phyloP scores from a whole-genome alignment of 2,797 vertebrate species.

The Corythornis leucogaster region DNA sequence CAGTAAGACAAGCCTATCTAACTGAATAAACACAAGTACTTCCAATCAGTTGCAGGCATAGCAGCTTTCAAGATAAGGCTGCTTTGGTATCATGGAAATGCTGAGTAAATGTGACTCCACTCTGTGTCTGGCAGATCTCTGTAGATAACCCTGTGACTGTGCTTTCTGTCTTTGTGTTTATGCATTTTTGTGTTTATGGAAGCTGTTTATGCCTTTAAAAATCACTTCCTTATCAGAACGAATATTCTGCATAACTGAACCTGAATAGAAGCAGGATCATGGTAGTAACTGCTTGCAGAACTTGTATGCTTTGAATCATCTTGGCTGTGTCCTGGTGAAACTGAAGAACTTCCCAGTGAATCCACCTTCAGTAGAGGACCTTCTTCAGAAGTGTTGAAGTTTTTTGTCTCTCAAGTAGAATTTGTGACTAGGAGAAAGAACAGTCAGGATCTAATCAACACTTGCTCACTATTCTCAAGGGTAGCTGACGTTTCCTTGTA shows the following conservation, averaged over 20 bases:
- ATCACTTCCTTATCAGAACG: neutral
- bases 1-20: neutral
- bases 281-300: neutral
- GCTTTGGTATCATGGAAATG: neutral
- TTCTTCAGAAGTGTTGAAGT: neutral
- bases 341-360: neutral
- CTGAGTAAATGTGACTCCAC: neutral
- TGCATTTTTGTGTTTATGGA: neutral
- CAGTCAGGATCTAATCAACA: neutral
- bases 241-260: neutral
- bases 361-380: neutral
- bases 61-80: neutral
- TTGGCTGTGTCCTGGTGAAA: neutral
- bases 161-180: neutral
- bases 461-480: neutral
- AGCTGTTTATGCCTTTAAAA: neutral
- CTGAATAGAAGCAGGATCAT: neutral
- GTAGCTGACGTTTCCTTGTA: neutral
- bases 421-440: neutral
- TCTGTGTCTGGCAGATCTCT: neutral
- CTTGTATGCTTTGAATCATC: neutral
- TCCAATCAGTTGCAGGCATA: neutral
- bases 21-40: neutral
- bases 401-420: neutral
- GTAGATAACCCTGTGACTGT: neutral